Evolutionary conservation across 1,140 invertebrate genomes (phyloP), one percentile per base, ranked within the genome.

Genomic region (Dendrolimus punctatus): DNA sequence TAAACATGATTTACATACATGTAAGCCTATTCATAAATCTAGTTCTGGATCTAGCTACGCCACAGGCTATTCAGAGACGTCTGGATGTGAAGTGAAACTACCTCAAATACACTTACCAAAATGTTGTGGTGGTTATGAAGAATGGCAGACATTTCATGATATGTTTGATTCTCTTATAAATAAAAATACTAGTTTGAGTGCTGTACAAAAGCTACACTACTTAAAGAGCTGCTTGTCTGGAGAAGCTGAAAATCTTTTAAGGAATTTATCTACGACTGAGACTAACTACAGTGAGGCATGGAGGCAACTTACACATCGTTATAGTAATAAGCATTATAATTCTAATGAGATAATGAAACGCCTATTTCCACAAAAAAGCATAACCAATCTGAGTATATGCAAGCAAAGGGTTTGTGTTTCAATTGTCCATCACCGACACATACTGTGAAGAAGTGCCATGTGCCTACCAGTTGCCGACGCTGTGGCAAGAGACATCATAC

Each of bases 1-100:
- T n/a, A n/a, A n/a, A n/a, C n/a, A n/a, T n/a, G n/a, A n/a, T n/a
- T n/a, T n/a, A n/a, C n/a, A n/a, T n/a, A n/a, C n/a, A n/a, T n/a
- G n/a, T n/a, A n/a, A n/a, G n/a, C n/a, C n/a, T n/a, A n/a, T n/a
- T n/a, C n/a, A n/a, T n/a, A n/a, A 42, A 42, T 42, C 41, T 42
- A 42, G 6, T 42, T 42, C n/a, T 42, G 41, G 6, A 42, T n/a
- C 41, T n/a, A 42, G 41, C n/a, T 42, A 6, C 41, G n/a, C 41
- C 6, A 42, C 41, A 42, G n/a, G 41, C 6, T n/a, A 42, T n/a
- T n/a, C n/a, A 42, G 41, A 42, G n/a, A 42, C n/a, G 41, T 42
- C 41, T 42, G 43, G 43, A 45, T 45, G 43, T 45, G 43, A 45
- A 45, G 43, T 45, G 5, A 45, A 45, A 45, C 43, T 45, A 45